These are phyloP conservation scores for Phyllotis vaccarum DNA, from an alignment of 2,797 vertebrate genomes.

Conservation along the genomic window DNA sequence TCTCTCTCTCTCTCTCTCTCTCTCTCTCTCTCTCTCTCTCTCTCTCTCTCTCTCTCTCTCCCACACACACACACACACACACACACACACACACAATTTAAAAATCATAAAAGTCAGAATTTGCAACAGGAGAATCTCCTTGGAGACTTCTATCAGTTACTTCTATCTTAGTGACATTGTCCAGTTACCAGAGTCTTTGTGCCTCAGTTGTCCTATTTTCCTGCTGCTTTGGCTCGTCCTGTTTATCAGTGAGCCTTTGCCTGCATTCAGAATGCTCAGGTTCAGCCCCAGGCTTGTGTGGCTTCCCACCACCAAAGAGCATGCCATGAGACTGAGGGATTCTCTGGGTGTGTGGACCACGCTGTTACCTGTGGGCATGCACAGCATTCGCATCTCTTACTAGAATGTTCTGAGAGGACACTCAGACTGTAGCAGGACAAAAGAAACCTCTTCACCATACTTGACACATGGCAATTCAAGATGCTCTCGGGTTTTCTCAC, in stretches of 20 bases:
- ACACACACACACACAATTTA: not conserved
- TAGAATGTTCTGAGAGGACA: not conserved
- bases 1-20: too few species aligned
- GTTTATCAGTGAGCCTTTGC: not conserved
- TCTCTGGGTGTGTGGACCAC: not conserved
- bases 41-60: too few species aligned
- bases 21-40: too few species aligned
- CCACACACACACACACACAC: not conserved
- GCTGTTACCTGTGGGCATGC: not conserved
- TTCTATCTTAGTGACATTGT: slow-evolving; percentile 4
- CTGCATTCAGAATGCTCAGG: not conserved
- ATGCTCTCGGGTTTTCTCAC: not conserved
- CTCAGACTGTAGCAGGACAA: not conserved
- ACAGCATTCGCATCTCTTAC: not conserved
- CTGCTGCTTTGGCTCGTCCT: slow-evolving; percentile 11
- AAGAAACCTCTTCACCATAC: not conserved
- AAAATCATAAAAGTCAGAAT: not conserved
- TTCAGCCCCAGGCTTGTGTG: not conserved
- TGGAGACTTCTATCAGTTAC: not conserved
- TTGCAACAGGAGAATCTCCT: not conserved
- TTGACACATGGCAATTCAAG: not conserved
- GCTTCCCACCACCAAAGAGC: not conserved
- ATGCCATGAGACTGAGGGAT: not conserved
- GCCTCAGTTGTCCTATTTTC: slow-evolving; percentile 5
- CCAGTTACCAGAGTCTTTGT: not conserved